Percentiles rank a stretch among this genome's conserved stretches.
Conservation (phyloP, 2,888 invertebrate genomes). For the Mesochorus sp. region DNA sequence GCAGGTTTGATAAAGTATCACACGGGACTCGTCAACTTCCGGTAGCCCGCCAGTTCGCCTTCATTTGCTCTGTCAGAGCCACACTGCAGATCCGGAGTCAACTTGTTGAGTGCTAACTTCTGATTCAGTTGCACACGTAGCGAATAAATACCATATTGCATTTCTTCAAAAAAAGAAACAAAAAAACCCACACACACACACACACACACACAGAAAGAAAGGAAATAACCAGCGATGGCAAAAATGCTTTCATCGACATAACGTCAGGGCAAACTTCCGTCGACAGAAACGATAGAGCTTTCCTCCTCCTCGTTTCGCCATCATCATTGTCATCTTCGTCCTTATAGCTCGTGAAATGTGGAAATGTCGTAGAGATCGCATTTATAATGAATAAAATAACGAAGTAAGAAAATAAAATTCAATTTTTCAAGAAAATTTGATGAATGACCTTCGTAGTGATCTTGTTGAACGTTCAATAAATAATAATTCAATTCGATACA, state of each 20-base stretch:
- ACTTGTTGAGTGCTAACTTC: slow-evolving; percentile 60
- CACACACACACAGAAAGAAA: background rate
- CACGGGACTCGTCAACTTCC: slow-evolving; percentile 50
- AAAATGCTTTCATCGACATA: slow-evolving; percentile 5
- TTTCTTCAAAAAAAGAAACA: slow-evolving; percentile 26
- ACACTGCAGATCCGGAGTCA: slow-evolving; percentile 24
- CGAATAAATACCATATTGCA: slow-evolving; percentile 50
- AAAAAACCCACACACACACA: background rate
- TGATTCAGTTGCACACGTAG: slow-evolving; percentile 4
- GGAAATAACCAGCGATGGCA: background rate
- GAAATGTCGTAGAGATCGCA: slow-evolving; percentile 22
- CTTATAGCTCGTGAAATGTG: slow-evolving; percentile 24
- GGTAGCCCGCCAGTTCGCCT: slow-evolving; percentile 12
- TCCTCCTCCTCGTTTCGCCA: background rate
- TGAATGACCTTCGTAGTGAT: too few relatives aligned
- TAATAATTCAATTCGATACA: too few relatives aligned
- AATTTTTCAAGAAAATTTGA: slow-evolving; percentile 2
- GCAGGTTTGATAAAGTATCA: slow-evolving; percentile 53
- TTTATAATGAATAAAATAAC: slow-evolving; percentile 38
- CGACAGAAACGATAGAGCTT: background rate
- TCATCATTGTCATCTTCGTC: background rate
- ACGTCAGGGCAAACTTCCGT: background rate
- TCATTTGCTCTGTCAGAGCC: background rate
- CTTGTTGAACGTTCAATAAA: too few relatives aligned
- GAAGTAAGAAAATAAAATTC: slow-evolving; percentile 5